Evolutionary conservation across 1,140 invertebrate species (phyloP).

Genomic region (Caerostris darwini): DNA sequence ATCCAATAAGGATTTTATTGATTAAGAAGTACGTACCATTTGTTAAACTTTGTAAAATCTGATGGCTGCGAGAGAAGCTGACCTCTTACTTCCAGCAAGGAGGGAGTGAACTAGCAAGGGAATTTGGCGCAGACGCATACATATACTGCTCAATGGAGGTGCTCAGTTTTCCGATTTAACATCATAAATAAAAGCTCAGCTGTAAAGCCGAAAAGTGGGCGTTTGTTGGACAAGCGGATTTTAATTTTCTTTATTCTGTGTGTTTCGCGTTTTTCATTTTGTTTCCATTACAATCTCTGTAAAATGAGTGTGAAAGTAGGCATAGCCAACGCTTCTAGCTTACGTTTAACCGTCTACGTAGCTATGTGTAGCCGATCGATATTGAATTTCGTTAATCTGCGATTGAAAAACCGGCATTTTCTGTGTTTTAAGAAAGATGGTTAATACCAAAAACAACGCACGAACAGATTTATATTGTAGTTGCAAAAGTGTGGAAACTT

Average conservation of each 20-base stretch:
- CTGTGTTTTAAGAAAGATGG: constrained; percentile 76
- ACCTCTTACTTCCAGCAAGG: constrained; percentile 42
- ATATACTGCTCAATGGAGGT: constrained; percentile 78
- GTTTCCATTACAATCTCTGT: not conserved
- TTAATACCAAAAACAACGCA: constrained; percentile 4
- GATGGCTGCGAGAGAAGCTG: constrained; percentile 5
- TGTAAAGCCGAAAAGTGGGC: constrained; percentile 77
- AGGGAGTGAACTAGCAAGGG: constrained; percentile 55
- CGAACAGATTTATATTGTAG: not conserved
- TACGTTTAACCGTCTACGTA: constrained; percentile 64
- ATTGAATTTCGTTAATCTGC: constrained; percentile 71
- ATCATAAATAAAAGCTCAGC: constrained; percentile 78
- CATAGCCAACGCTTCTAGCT: constrained; percentile 49
- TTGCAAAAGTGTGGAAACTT: not conserved
- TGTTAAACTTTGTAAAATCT: not conserved
- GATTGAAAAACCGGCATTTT: constrained; percentile 76
- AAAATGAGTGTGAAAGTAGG: constrained; percentile 43
- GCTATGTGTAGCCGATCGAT: constrained; percentile 70
- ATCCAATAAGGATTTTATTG: not conserved
- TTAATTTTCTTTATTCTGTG: constrained; percentile 49
- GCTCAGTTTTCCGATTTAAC: constrained; percentile 78
- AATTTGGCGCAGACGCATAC: constrained; percentile 77
- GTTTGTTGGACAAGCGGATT: constrained; percentile 59
- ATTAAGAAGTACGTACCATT: constrained; percentile 61
- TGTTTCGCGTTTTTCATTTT: constrained; percentile 46